Base-by-base conservation (phyloP, 92 coral and sea anemone genomes). In the Epizoanthus rinbou region DNA sequence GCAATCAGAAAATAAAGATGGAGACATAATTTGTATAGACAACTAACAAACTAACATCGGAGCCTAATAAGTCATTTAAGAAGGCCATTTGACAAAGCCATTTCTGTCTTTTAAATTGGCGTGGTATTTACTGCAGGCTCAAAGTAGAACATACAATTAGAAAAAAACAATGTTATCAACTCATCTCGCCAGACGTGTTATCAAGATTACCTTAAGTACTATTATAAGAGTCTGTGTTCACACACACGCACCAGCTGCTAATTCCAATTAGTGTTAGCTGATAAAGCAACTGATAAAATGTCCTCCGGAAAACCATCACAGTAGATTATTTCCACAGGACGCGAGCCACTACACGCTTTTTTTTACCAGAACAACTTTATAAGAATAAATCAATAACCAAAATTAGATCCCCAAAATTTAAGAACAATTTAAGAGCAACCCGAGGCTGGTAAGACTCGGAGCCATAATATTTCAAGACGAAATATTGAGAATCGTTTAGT, bases 141-240 rank as follows among this genome's bases (percentile, higher is more conserved):
- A 67, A 65, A 6, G 39, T 65, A 65, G 39, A 65, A 66, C 50
- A 67, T 67, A 33, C 72, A 67, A 67, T 67, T 67, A 67, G 47
- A 67, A 8, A 67, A 67, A 31, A 5, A 7, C 22, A 41, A 28
- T 6, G 72, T 33, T 67, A 67, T 67, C 72, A 67, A 5, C 17
- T 41, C 47, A 67, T 67, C 72, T 67, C 39, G n/a, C 72, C n/a
- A 33, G 72, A 67, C 43, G 35, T 33, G 22, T 25, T 15, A 67
- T 67, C 8, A n/a, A 67, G 17, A 67, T 67, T 31, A 17, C 43
- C 5, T 11, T 24, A 67, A 67, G 35, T 67, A 67, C 72, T 67
- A 9, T 31, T 24, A 33, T 19, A 37, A 37, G 2, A 67, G 35
- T 33, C 54, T 65, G 4, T 19, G 71, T 17, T 8, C 2, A 28